Base-by-base conservation (phyloP, 2,888 invertebrate species). In the Ormyrus labotus region DNA sequence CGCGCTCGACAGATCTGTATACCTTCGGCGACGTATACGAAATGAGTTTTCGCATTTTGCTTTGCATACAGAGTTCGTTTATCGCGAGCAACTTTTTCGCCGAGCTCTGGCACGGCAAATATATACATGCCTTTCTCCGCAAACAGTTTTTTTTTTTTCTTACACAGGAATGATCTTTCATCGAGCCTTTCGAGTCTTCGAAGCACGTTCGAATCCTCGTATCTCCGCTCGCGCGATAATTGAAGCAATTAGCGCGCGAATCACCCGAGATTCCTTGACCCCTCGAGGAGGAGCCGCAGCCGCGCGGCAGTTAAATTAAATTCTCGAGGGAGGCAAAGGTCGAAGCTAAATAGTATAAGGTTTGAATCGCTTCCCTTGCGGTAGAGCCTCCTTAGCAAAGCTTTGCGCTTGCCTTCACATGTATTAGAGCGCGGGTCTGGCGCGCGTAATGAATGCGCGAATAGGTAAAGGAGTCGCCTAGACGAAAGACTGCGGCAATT, bases 41-140 rank as follows among this genome's bases (percentile, higher is more conserved):
- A 63, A 64, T 65, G 71, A 61, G 51, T 60, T 72, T 57, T 72
- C 60, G 60, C 48, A 63, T 68, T 58, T 58, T 73, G 63, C 72
- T 78, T 60, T 60, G 64, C 64, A 69, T 69, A 69, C 34, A 34
- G 2, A 34, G 34, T 34, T 34, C 34, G 34, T 34, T 34, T 34
- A 34, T 34, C 34, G 34, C 34, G 11, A 13, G 19, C 5, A n/a
- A 4, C 7, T 19, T 72, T 55, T 34, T n/a, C 53, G 58, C 6
- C 13, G 51, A 11, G 45, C 51, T 34, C 34, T 4, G 11, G 9
- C 19, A 2, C 50, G 13, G 13, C 13, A 45, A 47, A 6, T 13
- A 45, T 63, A 8, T 34, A 34, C 6, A 3, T 13, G 34, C 11
- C 4, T 34, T 65, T 64, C 10, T 8, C 10, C 5, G 53, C 2